Conservation (phyloP, 92 coral and sea anemone species). For the Zoanthus sociatus region DNA sequence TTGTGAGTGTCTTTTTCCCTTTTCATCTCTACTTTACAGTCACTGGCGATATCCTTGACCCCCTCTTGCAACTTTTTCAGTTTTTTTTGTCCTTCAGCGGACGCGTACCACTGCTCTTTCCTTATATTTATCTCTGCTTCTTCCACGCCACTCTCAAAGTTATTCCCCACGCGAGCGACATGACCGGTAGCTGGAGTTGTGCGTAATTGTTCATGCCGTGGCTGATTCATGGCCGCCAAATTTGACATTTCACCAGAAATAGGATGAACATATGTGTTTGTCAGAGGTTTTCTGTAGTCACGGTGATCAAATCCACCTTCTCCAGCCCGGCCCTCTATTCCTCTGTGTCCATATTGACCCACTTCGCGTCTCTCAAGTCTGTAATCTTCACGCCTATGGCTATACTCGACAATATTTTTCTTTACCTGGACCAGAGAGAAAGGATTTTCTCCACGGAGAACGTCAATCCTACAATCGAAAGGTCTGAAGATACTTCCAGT, state of each 20-base stretch:
- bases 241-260: neutral
- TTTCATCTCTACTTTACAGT: constrained; percentile 23
- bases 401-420: neutral
- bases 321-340: neutral
- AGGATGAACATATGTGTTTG: neutral
- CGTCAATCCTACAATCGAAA: neutral
- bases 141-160: neutral
- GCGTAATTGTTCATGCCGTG: neutral
- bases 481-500: neutral
- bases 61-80: constrained; percentile 38
- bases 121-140: neutral
- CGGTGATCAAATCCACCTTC: neutral
- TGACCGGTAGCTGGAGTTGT: neutral
- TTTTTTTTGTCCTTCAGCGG: constrained; percentile 21
- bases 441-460: constrained; percentile 16
- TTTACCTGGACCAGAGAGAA: constrained; percentile 2
- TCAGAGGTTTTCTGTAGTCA: too few species aligned
- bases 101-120: constrained; percentile 57
- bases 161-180: neutral
- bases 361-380: neutral
- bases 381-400: too few species aligned
- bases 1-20: constrained; percentile 43
- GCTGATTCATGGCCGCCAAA: neutral
- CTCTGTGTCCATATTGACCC: neutral
- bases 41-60: constrained; percentile 29